Base-by-base conservation (phyloP, 2,113 vertebrate species). In the Oplegnathus fasciatus region DNA sequence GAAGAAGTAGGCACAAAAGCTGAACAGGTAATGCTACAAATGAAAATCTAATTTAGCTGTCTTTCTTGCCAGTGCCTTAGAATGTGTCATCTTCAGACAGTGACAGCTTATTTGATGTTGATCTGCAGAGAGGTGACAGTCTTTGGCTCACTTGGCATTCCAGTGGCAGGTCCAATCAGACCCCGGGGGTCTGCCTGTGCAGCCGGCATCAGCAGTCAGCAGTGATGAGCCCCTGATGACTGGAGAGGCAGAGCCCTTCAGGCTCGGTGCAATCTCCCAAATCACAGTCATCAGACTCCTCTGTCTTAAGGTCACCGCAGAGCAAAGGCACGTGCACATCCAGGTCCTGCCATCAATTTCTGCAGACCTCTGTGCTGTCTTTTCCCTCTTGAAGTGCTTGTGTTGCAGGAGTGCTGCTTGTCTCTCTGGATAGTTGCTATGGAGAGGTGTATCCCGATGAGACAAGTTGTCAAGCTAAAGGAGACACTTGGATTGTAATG, bases 171-270 rank as follows among this genome's bases (percentile, higher is more conserved):
- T 75, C 85, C 77, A 90, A 54, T 91, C 89, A 89, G 77, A 82
- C 69, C 88, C 52, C 9, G 7, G 74, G 77, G 83, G 74, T 78
- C 82, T 54, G 70, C 58, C 44, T 13, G 61, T 75, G 75, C 77
- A 75, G 88, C 82, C 64, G 5, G 24, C 77, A 75, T 82, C 77
- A 86, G 80, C 60, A 84, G 84, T 75, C 83, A 74, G 58, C 75
- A 24, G 65, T 91, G 91, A 89, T 89, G 82, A 90, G 88, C 64
- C 77, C 76, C 84, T 83, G 77, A 86, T 86, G 80, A 78, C 80
- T 82, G 66, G 82, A 82, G 82, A 75, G 84, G 71, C 55, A 58
- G 79, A 75, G 74, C 78, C 85, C 66, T 71, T 85, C 79, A 80
- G 65, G 89, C 79, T 78, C 61, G 11, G 44, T 10, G 72, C 82